Conservation (phyloP, 2,797 vertebrate species). For the Bufotes viridis region DNA sequence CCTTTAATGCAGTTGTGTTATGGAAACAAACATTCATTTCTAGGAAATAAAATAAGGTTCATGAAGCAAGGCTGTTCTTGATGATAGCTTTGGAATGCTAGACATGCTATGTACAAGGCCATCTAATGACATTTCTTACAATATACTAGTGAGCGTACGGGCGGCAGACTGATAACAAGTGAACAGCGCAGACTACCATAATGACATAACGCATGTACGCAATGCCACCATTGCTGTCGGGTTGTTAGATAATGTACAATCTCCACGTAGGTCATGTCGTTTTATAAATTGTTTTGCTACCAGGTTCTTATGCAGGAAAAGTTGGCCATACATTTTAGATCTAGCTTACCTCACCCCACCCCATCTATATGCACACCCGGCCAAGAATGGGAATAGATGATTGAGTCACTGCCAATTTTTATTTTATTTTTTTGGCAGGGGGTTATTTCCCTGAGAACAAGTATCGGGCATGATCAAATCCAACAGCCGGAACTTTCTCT, state of each 20-base stretch:
- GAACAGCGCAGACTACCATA: background rate
- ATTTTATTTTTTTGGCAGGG: too few species aligned
- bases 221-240: background rate
- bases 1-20: background rate
- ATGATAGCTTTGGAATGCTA: slow-evolving; percentile 23
- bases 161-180: background rate
- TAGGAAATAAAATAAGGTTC: slow-evolving; percentile 3
- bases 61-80: slow-evolving; percentile 5
- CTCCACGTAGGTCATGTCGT: background rate
- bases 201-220: background rate
- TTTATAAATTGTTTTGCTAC: background rate
- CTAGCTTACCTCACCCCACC: too few species aligned
- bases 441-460: too few species aligned
- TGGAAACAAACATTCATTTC: background rate
- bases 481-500: too few species aligned
- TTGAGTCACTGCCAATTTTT: too few species aligned
- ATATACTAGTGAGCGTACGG: too few species aligned
- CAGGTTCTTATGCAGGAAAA: background rate
- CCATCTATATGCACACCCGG: too few species aligned
- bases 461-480: too few species aligned
- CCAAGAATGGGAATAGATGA: too few species aligned
- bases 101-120: background rate
- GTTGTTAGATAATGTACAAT: background rate
- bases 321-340: too few species aligned
- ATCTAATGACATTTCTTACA: background rate